Evolutionary conservation across 2,797 vertebrate species (phyloP), one percentile per base, ranked within the genome.

Genomic region (Columba guinea): DNA sequence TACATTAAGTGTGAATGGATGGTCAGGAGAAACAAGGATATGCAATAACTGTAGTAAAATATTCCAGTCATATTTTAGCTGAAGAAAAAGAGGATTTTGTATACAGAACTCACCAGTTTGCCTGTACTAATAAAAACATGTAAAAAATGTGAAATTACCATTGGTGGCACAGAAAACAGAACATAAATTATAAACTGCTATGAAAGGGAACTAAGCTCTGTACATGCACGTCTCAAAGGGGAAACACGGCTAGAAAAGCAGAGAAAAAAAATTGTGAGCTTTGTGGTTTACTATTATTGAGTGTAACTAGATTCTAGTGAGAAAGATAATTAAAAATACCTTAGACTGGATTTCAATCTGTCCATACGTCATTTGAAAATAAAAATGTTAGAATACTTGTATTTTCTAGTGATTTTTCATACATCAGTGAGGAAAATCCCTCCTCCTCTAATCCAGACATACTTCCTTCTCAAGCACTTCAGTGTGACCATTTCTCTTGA

Each of bases 361-460:
- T 6, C 4, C 1, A 0, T 26, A 20, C 11, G 7, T 41, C 13
- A 11, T 48, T 49, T 63, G 8, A 56, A 80, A 81, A 67, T 7
- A 32, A 28, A 65, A 37, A 11, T 17, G 2, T 23, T 41, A 18
- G 26, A 73, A 55, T n/a, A 41, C 0, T 7, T 41, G 4, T 35
- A 6, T 7, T 37, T 60, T 75, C 17, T 11, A 70, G n/a, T 13
- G 2, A 18, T 49, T 79, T 93, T 63, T 67, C 23, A 62, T 68
- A 37, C 4, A 46, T 65, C 12, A 16, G 1, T 7, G 6, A 5
- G n/a, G 3, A 2, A 15, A 24, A 4, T 4, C 2, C 13, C 1
- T 13, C 24, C 13, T 35, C 35, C 15, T 16, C 8, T 19, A 9
- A 19, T 67, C 9, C 9, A 44, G 30, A 41, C 2, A 11, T 1